These are phyloP conservation scores for Siniperca chuatsi DNA, from an alignment of 2,113 vertebrate species.

Conservation along the genomic window DNA sequence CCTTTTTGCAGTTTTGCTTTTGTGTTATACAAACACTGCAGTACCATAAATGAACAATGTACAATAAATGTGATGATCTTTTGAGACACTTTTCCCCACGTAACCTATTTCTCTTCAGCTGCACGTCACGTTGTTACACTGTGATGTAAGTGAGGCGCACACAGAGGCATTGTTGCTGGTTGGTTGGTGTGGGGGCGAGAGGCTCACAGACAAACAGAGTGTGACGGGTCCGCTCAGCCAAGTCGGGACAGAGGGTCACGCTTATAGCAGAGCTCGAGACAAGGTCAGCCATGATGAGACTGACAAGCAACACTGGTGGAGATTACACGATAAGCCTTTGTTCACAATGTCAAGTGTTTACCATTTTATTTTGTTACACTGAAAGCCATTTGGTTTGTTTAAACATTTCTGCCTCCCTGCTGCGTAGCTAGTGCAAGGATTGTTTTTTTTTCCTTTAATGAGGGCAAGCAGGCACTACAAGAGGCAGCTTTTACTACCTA, in stretches of 20 bases:
- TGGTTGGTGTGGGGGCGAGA: neutral
- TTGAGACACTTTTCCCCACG: neutral
- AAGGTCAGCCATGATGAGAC: conserved; percentile 72
- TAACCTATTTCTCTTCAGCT: conserved; percentile 20
- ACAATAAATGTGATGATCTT: neutral
- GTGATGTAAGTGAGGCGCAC: conserved; percentile 19
- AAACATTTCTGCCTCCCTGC: conserved; percentile 43
- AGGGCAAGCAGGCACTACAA: conserved; percentile 14
- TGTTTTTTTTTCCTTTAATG: conserved; percentile 26
- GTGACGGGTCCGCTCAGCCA: conserved; percentile 59
- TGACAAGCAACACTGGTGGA: conserved; percentile 54
- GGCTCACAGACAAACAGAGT: conserved; percentile 46
- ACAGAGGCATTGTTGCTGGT: neutral
- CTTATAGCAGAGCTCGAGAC: conserved; percentile 54
- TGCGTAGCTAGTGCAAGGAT: neutral
- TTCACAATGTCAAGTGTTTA: conserved; percentile 51
- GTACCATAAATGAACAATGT: neutral
- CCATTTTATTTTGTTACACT: conserved; percentile 32
- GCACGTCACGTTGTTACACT: conserved; percentile 4
- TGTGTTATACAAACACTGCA: neutral
- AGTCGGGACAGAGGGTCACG: conserved; percentile 52
- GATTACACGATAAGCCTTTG: conserved; percentile 60
- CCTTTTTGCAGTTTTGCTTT: too few species aligned
- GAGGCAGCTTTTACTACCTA: conserved; percentile 29
- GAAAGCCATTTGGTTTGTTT: conserved; percentile 36